Evolutionary conservation across 2,797 vertebrate genomes (phyloP), one percentile per base, ranked within the genome.

Genomic region (Enteromius thamalakanensis): DNA sequence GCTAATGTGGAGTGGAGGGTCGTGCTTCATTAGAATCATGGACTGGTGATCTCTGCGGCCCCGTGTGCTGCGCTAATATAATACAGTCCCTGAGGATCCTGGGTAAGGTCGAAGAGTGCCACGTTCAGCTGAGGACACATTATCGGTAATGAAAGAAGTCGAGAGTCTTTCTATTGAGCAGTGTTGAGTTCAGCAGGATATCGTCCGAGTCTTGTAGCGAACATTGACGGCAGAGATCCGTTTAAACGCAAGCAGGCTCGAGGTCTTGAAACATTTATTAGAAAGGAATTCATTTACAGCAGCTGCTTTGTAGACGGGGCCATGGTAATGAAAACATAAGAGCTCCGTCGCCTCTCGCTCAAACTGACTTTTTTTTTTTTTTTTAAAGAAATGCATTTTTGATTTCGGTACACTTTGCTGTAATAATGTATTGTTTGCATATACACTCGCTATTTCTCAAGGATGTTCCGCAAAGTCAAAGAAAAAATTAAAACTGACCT

Each of bases 1-100:
- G 79, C 84, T 85, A 64, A 42, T 80, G 64, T 76, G 69, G 85
- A 76, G 69, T 45, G 19, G 81, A 82, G 83, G 72, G 86, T 69
- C 32, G 53, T 84, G 47, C 53, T 87, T 74, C 80, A 53, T 58
- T 76, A 62, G 14, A 76, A 14, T 71, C 68, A 10, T 17, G 47
- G 69, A 49, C 10, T 32, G 45, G 15, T 32, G 29, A 11, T 49
- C 23, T 49, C 14, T 29, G n/a, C 19, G 42, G 8, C 75, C 71
- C 71, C n/a, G 34, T 58, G 51, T 65, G 76, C 60, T 8, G 9
- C 11, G 23, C 58, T 78, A 34, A 47, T 47, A 49, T 32, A 79
- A 53, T 47, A 10, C 32, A 40, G 29, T 53, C 77, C 64, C 64
- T 14, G 19, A 14, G 77, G 29, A 53, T 79, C 51, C 7, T 68